Percentiles rank a stretch among this genome's conserved stretches.
Evolutionary conservation across 2,888 invertebrate species (phyloP).

Genomic region (Selenia dentaria): DNA sequence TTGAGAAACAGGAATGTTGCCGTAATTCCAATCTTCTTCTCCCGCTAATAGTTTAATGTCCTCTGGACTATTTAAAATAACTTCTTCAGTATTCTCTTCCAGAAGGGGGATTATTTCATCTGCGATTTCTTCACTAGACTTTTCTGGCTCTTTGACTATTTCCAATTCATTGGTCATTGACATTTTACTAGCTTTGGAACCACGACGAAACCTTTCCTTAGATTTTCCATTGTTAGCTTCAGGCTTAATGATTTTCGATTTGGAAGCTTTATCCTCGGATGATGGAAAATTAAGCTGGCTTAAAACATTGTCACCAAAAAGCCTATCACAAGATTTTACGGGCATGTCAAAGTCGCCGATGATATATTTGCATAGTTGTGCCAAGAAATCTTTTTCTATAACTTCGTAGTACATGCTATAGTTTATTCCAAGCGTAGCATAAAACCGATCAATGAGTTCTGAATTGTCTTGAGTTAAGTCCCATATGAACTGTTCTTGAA

Average conservation of each 20-base stretch:
- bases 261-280: constrained; percentile 63
- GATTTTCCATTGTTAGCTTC: constrained; percentile 56
- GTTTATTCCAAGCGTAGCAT: constrained; percentile 82
- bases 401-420: constrained; percentile 84
- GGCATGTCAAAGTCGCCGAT: constrained; percentile 68
- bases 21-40: constrained; percentile 77
- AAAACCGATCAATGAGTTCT: constrained; percentile 84
- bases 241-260: constrained; percentile 65
- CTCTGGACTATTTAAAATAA: constrained; percentile 40
- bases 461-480: constrained; percentile 69
- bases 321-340: constrained; percentile 52
- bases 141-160: constrained; percentile 48
- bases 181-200: constrained; percentile 54
- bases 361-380: constrained; percentile 74
- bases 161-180: constrained; percentile 48
- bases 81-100: constrained; percentile 46
- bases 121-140: constrained; percentile 39
- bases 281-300: constrained; percentile 61
- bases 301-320: constrained; percentile 72
- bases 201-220: constrained; percentile 53
- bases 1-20: constrained; percentile 63
- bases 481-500: constrained; percentile 69
- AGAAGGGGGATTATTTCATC: constrained; percentile 38
- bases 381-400: constrained; percentile 81
- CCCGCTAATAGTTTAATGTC: constrained; percentile 62